Conservation (phyloP, 1,140 invertebrate species). For the Acromyrmex echinatior region DNA sequence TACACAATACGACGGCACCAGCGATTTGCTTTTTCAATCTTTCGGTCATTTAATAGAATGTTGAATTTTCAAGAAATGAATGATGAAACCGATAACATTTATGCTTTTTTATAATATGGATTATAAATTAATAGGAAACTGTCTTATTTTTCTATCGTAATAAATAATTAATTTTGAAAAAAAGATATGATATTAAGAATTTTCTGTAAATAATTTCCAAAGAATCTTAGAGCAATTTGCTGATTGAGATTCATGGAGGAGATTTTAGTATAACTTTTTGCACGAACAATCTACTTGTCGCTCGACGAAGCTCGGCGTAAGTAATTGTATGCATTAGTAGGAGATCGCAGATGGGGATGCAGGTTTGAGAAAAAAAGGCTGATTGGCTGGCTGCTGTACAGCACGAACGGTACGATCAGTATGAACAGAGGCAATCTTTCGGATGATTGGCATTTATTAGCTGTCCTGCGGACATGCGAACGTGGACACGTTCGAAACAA, state of each 20-base stretch:
- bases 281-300: constrained; percentile 5
- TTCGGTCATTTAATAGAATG: neutral
- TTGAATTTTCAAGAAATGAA: constrained; percentile 20
- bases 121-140: neutral
- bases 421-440: constrained; percentile 59
- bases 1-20: constrained; percentile 3
- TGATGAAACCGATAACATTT: neutral
- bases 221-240: neutral
- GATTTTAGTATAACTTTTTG: neutral
- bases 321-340: constrained; percentile 4
- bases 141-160: neutral
- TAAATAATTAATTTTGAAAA: constrained; percentile 4
- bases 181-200: neutral
- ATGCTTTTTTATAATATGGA: no score
- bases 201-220: constrained; percentile 9
- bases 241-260: neutral
- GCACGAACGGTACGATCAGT: constrained; percentile 19
- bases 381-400: neutral
- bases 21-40: neutral
- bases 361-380: constrained; percentile 35
- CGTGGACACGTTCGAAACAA: constrained; percentile 41
- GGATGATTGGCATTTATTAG: constrained; percentile 64
- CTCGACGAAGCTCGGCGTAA: constrained; percentile 16
- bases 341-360: constrained; percentile 28
- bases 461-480: constrained; percentile 49